Base-by-base conservation (phyloP, 2,797 vertebrate species). In the Bradypus variegatus region DNA sequence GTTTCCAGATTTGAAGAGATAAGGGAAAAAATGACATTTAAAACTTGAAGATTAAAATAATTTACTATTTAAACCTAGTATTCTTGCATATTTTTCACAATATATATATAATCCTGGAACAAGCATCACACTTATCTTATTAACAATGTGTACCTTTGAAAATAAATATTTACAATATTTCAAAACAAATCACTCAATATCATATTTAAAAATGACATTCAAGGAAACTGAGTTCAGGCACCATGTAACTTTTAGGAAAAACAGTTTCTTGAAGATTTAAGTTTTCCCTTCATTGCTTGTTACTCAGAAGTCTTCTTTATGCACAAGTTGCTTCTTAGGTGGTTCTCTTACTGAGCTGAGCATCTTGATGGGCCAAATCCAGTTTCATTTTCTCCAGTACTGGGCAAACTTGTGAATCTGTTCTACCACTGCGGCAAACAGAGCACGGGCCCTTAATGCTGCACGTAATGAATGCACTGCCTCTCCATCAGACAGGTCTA, bases 91-190 rank as follows among this genome's bases (percentile, higher is more conserved):
- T 58, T 64, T 50, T 78, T 25, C 70, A 73, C 21, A 89, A 75
- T 77, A 94, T 45, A 8, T 77, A 94, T 53, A 90, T 72, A 65
- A 88, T 84, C 33, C 78, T 77, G 85, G 55, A 97, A 75, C 36
- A 94, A 88, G 33, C 65, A 88, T 45, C 19, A 91, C 38, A 70
- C 9, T 89, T 94, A 38, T 77, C 53, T 93, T 73, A 85, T 48
- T 85, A 94, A 93, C 81, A 96, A 96, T 53, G 89, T 94, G 82
- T 80, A 92, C 82, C 92, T 79, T 69, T 95, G 3, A 10, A 45
- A 45, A 45, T 45, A 86, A 94, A 65, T 72, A 89, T 92, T 81
- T 69, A 91, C 70, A 72, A 29, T 94, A 50, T 53, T 91, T 96
- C 84, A 77, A 93, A 94, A 91, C 82, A 94, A 94, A 53, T 58